These are phyloP conservation scores for Lysandra coridon DNA, from an alignment of 2,888 invertebrate species.

Conservation along the genomic window DNA sequence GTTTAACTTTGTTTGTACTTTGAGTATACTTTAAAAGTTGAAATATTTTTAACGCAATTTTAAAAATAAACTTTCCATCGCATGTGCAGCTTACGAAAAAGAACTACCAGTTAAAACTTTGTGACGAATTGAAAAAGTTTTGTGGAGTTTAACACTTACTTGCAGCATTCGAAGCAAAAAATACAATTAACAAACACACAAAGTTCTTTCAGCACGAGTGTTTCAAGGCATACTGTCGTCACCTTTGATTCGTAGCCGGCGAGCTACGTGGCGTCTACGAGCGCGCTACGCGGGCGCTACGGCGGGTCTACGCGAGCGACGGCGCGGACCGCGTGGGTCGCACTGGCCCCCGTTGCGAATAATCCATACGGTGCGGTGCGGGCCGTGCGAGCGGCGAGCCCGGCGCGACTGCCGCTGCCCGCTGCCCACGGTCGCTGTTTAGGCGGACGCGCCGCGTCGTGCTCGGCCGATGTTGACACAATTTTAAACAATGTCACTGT, in stretches of 20 bases:
- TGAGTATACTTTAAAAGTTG: not conserved
- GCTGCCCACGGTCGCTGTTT: slow-evolving; percentile 58
- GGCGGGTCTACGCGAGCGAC: slow-evolving; percentile 51
- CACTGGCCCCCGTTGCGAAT: slow-evolving; percentile 70
- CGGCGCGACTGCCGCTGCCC: slow-evolving; percentile 50
- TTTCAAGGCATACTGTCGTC: not conserved
- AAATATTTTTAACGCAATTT: not conserved
- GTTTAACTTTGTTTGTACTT: not conserved
- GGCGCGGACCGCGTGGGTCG: slow-evolving; percentile 69
- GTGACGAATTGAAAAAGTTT: slow-evolving; percentile 4
- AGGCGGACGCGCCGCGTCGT: slow-evolving; percentile 49
- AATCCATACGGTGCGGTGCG: slow-evolving; percentile 75
- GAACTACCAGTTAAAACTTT: not conserved
- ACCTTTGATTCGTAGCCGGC: slow-evolving; percentile 34
- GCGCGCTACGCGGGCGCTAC: slow-evolving; percentile 49
- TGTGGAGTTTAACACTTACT: slow-evolving; percentile 4
- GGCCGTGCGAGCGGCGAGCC: slow-evolving; percentile 74
- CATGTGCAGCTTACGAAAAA: not conserved
- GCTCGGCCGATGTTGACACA: slow-evolving; percentile 70
- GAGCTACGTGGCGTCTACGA: slow-evolving; percentile 52
- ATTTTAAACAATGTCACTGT: slow-evolving; percentile 69
- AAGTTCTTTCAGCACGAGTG: not conserved
- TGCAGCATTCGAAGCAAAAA: not conserved
- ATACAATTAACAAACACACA: slow-evolving; percentile 12
- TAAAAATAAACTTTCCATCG: not conserved